A percentile compares a stretch with the other conserved stretches of the same genome.
These are phyloP conservation scores for Salvator merianae DNA, from an alignment of 2,113 vertebrate genomes.

Conservation along the genomic window DNA sequence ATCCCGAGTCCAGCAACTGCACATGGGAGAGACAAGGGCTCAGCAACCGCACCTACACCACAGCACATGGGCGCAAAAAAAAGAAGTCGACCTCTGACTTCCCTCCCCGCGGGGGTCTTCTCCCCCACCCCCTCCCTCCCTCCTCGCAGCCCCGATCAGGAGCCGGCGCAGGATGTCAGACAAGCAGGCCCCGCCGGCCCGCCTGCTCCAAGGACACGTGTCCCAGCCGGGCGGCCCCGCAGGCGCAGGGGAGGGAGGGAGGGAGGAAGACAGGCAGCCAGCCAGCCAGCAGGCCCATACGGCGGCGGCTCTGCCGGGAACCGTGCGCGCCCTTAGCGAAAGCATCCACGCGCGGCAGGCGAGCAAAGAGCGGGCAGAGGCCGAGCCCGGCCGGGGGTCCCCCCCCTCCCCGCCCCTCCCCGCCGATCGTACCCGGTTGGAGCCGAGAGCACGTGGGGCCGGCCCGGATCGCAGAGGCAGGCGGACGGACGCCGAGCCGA, in stretches of 20 bases:
- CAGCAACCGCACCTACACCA: neutral
- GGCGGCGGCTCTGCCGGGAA: neutral
- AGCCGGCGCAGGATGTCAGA: too few species aligned
- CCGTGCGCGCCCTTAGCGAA: neutral
- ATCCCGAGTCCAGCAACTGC: neutral
- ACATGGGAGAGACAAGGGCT: neutral
- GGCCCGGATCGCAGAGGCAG: neutral
- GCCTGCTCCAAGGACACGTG: conserved; percentile 38
- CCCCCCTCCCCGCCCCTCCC: neutral
- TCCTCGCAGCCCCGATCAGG: too few species aligned
- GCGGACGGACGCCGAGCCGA: neutral
- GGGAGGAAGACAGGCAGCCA: neutral
- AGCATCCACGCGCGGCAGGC: neutral
- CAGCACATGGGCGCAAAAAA: neutral
- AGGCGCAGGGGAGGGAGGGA: neutral
- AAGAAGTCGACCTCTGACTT: neutral
- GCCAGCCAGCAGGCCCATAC: neutral
- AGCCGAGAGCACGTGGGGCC: conserved; percentile 11
- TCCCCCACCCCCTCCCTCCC: too few species aligned
- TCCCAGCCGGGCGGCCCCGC: conserved; percentile 14
- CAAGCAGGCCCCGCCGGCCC: neutral
- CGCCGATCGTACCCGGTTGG: neutral
- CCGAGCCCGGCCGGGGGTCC: neutral
- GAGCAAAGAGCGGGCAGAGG: too few species aligned
- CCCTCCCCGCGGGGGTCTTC: neutral